phyloP scores from a whole-genome alignment of 2,888 invertebrate species.

The Nephrotoma flavescens region DNA sequence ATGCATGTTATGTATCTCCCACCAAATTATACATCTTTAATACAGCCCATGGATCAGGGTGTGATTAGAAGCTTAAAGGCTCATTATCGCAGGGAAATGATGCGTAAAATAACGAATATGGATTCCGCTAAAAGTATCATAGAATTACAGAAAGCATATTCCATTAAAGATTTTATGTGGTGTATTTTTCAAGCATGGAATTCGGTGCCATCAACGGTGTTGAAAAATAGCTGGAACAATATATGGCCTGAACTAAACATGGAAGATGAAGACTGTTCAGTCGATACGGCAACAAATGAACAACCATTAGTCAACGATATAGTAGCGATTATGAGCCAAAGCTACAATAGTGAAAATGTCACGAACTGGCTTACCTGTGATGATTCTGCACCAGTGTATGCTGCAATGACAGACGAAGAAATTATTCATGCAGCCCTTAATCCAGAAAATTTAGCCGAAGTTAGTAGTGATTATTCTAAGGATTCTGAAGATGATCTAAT shows the following conservation, averaged over 20 bases:
- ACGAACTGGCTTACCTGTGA: background rate
- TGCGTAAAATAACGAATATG: background rate
- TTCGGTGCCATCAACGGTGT: too few species aligned
- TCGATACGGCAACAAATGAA: too few species aligned
- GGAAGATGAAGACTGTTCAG: too few species aligned
- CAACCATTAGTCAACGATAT: too few species aligned
- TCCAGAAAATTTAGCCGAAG: background rate
- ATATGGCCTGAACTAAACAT: background rate
- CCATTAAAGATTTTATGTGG: background rate
- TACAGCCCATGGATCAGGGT: background rate
- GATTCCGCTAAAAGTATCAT: background rate
- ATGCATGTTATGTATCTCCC: background rate
- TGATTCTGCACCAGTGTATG: background rate
- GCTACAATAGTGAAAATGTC: background rate
- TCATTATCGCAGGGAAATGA: background rate
- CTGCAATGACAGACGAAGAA: background rate
- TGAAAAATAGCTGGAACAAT: background rate
- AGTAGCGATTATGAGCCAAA: background rate
- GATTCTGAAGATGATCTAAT: too few species aligned
- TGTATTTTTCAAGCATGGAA: background rate
- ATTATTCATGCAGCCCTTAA: background rate
- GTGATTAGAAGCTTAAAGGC: too few species aligned
- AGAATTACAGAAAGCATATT: background rate
- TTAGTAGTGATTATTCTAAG: too few species aligned
- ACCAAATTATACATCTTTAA: background rate